Evolutionary conservation across 2,888 invertebrate species (phyloP), one percentile per base, ranked within the genome.

Genomic region (Conistra vaccinii): DNA sequence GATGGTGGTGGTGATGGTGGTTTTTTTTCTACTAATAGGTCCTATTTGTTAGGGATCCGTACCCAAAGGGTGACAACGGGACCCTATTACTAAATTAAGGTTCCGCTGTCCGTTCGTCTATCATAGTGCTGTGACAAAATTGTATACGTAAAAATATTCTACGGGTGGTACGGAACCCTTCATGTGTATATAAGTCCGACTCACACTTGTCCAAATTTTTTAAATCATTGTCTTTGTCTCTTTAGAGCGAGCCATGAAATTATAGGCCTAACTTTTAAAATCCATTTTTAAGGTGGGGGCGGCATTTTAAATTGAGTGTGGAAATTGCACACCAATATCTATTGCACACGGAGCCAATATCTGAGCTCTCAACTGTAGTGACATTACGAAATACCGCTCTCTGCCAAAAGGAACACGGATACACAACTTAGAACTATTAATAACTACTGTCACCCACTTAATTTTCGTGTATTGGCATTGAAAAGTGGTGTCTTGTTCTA

Each of bases 381-480:
- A 57, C 81, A 73, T 76, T 55, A 72, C 72, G 58, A 77, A 65
- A 74, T 80, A 73, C 20, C 42, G 0, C 4, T 57, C 29, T 39
- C 42, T 83, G 87, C 84, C 88, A 88, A 81, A 1, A 69, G 1
- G 2, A 51, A 58, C 76, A 72, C 83, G 86, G 87, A 88, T 80
- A 83, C 79, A 77, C 80, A 86, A 81, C 61, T 83, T 73, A 51
- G 14, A 61, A 32, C 63, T 78, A 85, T 85, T 84, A 74, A 81
- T 78, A 80, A 73, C 76, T 32, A 73, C 65, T 48, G 80, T 79
- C 76, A 71, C 68, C 65, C 57, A 83, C 83, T 81, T 85, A 78
- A 80, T 84, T 83, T 61, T 26, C 63, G 69, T 74, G 29, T 76
- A 83, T 79, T 84, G 85, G 78, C 85, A 84, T 68, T 83, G 77